phyloP scores from a whole-genome alignment of 92 coral and sea anemone genomes.

The Palythoa grandiflora region DNA sequence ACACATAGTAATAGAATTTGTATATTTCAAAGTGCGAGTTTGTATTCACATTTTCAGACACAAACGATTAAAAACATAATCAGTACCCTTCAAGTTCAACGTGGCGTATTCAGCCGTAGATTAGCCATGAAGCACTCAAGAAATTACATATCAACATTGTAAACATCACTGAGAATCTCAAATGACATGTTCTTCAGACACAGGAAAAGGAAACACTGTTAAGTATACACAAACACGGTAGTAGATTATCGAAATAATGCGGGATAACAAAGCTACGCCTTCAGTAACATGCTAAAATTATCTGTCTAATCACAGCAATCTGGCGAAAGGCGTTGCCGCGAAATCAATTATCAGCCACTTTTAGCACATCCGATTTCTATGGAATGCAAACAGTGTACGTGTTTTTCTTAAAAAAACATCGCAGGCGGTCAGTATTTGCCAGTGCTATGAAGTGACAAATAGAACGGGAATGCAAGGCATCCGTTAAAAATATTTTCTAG shows the following conservation, averaged over 20 bases:
- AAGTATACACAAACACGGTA: background rate
- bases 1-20: too few species aligned
- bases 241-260: background rate
- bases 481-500: too few species aligned
- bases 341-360: background rate
- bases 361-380: background rate
- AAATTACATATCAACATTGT: background rate
- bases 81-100: too few species aligned
- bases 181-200: background rate
- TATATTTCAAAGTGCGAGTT: too few species aligned
- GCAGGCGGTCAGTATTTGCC: background rate
- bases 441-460: background rate
- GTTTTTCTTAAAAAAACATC: background rate
- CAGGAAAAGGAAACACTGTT: conserved; percentile 13
- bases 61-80: too few species aligned
- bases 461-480: too few species aligned
- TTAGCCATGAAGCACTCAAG: too few species aligned
- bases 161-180: background rate
- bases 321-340: conserved; percentile 4
- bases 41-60: too few species aligned
- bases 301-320: background rate
- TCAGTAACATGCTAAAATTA: background rate
- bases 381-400: background rate
- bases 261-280: background rate
- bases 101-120: too few species aligned